Base-by-base conservation (phyloP, 2,797 vertebrate species). In the Botia almorhae region DNA sequence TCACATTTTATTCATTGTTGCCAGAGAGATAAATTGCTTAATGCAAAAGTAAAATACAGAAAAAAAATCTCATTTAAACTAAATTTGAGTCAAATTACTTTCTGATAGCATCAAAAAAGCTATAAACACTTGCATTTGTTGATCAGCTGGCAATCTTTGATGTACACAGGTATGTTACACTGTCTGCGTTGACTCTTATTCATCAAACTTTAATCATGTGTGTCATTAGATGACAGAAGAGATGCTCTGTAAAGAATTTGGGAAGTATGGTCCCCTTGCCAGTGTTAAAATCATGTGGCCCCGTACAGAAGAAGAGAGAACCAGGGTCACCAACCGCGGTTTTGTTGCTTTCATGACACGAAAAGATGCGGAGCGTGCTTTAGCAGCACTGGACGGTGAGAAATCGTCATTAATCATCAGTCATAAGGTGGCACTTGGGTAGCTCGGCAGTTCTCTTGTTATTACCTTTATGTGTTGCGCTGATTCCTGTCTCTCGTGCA, bases 231-330 rank as follows among this genome's bases (percentile, higher is more conserved):
- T 95, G 94, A 95, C 95, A 0, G 94, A 95, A 84, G 94, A 95
- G 85, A 92, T 95, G 84, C 93, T 95, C 46, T 95, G 94, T 82
- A 94, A 95, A 89, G 94, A 95, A 89, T 95, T 95, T 79, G 93
- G 94, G 55, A 95, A 94, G 86, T 95, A 94, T 55, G 94, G 94
- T 2, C 94, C 94, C 0, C 89, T 95, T 85, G 94, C 94, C 81
- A 95, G 94, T 13, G 94, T 95, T 58, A 95, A 95, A 91, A 95
- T 95, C 12, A 95, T 95, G 94, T 95, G 94, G 94, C 94, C 94
- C 6, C 92, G 94, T n/a, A 94, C 93, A 0, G 94, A 94, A 0
- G 94, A 95, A 85, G 94, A 95, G 84, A 90, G 94, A 67, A 91
- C 91, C 63, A 82, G 94, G 81, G 93, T 93, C 50, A 93, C 93